Evolutionary conservation across 2,888 invertebrate species (phyloP).

Genomic region (Sisyra terminalis): DNA sequence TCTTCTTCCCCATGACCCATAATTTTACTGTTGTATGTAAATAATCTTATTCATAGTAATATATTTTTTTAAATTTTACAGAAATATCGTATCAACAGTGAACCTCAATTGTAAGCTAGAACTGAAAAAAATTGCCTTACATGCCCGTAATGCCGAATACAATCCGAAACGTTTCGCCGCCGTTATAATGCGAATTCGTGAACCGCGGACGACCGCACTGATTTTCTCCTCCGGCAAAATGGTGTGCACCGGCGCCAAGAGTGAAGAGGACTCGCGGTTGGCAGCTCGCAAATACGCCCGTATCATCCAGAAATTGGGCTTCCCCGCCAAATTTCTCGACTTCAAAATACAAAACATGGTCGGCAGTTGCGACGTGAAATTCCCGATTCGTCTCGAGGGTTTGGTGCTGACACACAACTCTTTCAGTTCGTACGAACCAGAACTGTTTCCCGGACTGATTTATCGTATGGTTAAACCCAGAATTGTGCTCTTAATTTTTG

Average conservation of each 20-base stretch:
- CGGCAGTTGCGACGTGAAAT: slow-evolving; percentile 73
- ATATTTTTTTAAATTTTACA: slow-evolving; percentile 26
- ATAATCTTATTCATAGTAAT: not conserved
- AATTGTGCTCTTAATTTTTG: slow-evolving; percentile 68
- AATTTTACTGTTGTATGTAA: not conserved
- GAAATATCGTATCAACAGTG: slow-evolving; percentile 97
- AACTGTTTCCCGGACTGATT: slow-evolving; percentile 69
- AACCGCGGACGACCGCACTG: slow-evolving; percentile 72
- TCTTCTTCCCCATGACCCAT: not conserved
- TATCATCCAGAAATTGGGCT: slow-evolving; percentile 67
- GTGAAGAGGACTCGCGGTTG: slow-evolving; percentile 60
- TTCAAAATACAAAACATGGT: slow-evolving; percentile 81
- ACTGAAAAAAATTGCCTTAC: slow-evolving; percentile 90
- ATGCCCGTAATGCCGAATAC: slow-evolving; percentile 97
- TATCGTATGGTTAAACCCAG: slow-evolving; percentile 71
- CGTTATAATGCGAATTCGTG: slow-evolving; percentile 90
- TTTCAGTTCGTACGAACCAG: slow-evolving; percentile 65
- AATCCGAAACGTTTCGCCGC: slow-evolving; percentile 99
- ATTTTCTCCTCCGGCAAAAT: slow-evolving; percentile 77
- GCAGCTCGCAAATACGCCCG: slow-evolving; percentile 70
- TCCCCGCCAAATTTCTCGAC: slow-evolving; percentile 58
- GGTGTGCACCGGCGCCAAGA: slow-evolving; percentile 78
- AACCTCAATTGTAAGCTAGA: slow-evolving; percentile 91
- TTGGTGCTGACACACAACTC: slow-evolving; percentile 68
- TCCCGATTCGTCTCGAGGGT: slow-evolving; percentile 67